Evolutionary conservation across 2,888 invertebrate species (phyloP), one percentile per base, ranked within the genome.

Genomic region (Plutella xylostella): DNA sequence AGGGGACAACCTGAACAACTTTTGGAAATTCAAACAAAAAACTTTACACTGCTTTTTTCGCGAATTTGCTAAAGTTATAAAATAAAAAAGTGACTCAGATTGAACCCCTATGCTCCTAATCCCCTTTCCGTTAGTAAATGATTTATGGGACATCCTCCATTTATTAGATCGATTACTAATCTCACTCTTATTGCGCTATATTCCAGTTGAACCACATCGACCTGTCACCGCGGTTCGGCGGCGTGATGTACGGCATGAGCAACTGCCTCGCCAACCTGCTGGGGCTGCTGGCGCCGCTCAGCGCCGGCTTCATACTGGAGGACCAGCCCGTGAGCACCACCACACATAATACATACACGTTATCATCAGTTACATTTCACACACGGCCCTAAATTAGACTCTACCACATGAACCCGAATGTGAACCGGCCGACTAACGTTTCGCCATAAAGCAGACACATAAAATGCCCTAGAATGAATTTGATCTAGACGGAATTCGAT

Each of bases 241-340:
- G 91, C 5, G 85, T 88, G 1, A 66, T 91, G 38, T 90, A 91
- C 89, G 90, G 91, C 1, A 86, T 91, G 45, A 90, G 90, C 0
- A 92, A 91, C 63, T 87, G 88, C 19, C 70, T 85, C 5, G 88
- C 90, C 0, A 90, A 89, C 55, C 66, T 90, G 5, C 87, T 89
- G 61, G 89, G 90, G 34, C 86, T 91, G 43, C 63, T 90, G 21
- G 90, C 89, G 0, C 91, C 92, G 0, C 59, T 89, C 1, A 65
- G 87, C 15, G 88, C 89, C 0, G 88, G 88, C 15, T 65, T 85
- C 22, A 76, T 92, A 34, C 86, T 90, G 2, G 72, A 73, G 0
- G 79, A 90, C 56, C 70, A 85, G 55, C 33, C 53, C n/a, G 53
- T 53, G 33, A 49, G 48, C 33, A 35, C 12, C 12, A 12, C 9